These are phyloP conservation scores for Pocota personata DNA, from an alignment of 2,888 invertebrate genomes.

Conservation along the genomic window DNA sequence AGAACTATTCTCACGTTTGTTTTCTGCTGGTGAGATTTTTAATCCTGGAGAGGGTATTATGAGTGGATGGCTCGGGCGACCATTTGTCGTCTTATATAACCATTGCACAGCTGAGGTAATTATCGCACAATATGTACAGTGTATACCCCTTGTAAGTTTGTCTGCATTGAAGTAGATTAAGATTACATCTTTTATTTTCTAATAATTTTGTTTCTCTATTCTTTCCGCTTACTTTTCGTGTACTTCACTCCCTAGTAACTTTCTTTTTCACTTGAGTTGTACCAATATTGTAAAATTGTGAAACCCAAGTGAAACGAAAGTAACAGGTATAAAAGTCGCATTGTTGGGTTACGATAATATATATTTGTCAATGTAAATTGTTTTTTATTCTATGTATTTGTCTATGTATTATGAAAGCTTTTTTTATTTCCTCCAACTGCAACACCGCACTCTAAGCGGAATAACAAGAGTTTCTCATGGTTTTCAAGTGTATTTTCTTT, in stretches of 20 bases:
- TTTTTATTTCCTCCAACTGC: neutral
- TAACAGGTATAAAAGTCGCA: conserved; percentile 1
- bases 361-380: conserved; percentile 8
- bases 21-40: conserved; percentile 72
- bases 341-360: conserved; percentile 27
- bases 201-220: conserved; percentile 22
- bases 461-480: conserved; percentile 7
- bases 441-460: neutral
- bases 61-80: conserved; percentile 75
- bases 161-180: neutral
- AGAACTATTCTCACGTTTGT: conserved; percentile 75
- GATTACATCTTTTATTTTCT: conserved; percentile 9
- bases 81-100: conserved; percentile 75
- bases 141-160: neutral
- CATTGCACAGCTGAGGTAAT: conserved; percentile 75
- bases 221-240: neutral
- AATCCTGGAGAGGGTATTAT: conserved; percentile 74
- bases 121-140: conserved; percentile 32
- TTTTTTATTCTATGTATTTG: conserved; percentile 2
- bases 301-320: conserved; percentile 30
- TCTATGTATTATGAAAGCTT: neutral
- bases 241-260: conserved; percentile 24
- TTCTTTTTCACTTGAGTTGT: conserved; percentile 29
- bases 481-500: conserved; percentile 1
- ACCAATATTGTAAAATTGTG: conserved; percentile 19